Percentiles rank a stretch among this genome's conserved stretches.
Conservation (phyloP, 2,888 invertebrate genomes). For the Rhimphoctona megacephalus region DNA sequence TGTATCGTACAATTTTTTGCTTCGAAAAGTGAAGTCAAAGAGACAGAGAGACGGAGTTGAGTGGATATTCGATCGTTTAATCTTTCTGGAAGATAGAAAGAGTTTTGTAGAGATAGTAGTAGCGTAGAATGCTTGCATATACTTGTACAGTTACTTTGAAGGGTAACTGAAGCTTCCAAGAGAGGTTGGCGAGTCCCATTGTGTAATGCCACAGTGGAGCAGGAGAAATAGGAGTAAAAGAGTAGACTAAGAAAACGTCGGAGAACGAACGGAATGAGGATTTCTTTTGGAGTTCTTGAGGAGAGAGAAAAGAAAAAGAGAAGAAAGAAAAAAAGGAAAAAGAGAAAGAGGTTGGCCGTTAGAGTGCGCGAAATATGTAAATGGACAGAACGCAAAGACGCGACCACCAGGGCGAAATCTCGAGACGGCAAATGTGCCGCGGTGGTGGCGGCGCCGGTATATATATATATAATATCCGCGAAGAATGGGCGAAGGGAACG, state of each 20-base stretch:
- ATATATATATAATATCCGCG: conserved; percentile 56
- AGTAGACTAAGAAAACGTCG: conserved; percentile 48
- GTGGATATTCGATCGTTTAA: conserved; percentile 68
- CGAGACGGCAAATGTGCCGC: conserved; percentile 76
- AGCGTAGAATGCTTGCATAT: conserved; percentile 32
- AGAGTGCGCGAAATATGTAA: conserved; percentile 76
- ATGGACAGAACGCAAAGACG: conserved; percentile 70
- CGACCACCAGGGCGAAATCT: conserved; percentile 76
- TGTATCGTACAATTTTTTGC: conserved; percentile 28
- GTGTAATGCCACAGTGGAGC: conserved; percentile 55
- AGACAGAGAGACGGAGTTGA: conserved; percentile 45
- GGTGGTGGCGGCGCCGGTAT: conserved; percentile 60
- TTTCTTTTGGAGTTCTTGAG: conserved; percentile 56
- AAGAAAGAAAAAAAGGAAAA: conserved; percentile 1
- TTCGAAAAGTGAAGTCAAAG: conserved; percentile 29
- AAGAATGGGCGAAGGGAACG: conserved; percentile 31
- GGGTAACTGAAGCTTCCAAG: conserved; percentile 46
- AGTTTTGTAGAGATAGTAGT: conserved; percentile 22
- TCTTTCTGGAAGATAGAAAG: conserved; percentile 53
- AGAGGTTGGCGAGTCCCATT: conserved; percentile 52
- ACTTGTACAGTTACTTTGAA: conserved; percentile 27
- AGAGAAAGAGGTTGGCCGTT: conserved; percentile 55
- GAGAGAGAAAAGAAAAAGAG: conserved; percentile 24
- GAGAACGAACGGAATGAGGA: conserved; percentile 48
- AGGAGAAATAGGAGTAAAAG: conserved; percentile 55